Percentiles rank a stretch among this genome's conserved stretches.
These are phyloP conservation scores for Pantherophis vulpinus DNA, from an alignment of 2,797 vertebrate species.

Conservation along the genomic window DNA sequence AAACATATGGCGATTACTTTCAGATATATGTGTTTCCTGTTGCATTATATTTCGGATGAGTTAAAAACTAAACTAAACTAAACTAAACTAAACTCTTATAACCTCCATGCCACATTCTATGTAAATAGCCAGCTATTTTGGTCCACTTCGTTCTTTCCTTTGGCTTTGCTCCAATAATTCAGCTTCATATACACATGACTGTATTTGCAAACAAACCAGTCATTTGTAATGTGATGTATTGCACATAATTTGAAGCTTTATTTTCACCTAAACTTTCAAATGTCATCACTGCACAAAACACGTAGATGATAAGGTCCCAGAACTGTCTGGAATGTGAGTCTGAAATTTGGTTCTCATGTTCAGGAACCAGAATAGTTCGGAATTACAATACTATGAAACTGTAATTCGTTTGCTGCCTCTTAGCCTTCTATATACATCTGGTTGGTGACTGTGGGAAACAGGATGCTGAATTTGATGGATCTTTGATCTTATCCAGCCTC, in stretches of 20 bases:
- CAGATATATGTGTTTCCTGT: constrained; percentile 40
- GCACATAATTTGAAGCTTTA: constrained; percentile 37
- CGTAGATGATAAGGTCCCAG: background rate
- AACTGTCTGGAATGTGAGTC: background rate
- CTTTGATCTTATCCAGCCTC: background rate
- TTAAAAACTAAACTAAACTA: background rate
- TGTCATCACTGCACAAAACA: background rate
- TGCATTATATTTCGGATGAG: constrained; percentile 32
- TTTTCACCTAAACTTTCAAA: background rate
- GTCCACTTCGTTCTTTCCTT: constrained; percentile 37
- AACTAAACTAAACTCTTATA: constrained; percentile 1
- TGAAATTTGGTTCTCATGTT: background rate
- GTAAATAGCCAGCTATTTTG: constrained; percentile 57
- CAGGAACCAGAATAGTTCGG: background rate
- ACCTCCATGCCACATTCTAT: constrained; percentile 18
- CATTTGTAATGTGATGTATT: constrained; percentile 23
- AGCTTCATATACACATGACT: constrained; percentile 43
- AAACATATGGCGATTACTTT: constrained; percentile 47
- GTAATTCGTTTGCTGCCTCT: background rate
- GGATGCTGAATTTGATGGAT: background rate
- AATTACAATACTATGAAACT: background rate
- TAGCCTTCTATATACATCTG: background rate
- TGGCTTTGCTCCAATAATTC: constrained; percentile 52
- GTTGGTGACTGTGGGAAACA: background rate
- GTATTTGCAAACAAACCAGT: constrained; percentile 25